Evolutionary conservation across 1,140 invertebrate genomes (phyloP).

Genomic region (Tetragonula clypearis): DNA sequence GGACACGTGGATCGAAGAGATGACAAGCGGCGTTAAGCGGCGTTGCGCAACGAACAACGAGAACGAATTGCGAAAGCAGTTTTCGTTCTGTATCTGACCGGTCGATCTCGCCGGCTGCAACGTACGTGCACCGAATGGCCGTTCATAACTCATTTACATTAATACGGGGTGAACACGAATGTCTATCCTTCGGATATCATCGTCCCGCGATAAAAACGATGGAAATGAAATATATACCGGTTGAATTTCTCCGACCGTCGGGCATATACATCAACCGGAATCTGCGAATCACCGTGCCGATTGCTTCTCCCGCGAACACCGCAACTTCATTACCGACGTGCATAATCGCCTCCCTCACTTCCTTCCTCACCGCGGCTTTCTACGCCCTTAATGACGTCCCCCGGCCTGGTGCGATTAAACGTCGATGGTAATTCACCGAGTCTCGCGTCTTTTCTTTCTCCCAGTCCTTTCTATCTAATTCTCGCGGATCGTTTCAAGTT

Average conservation of each 20-base stretch:
- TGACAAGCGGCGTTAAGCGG: slow-evolving; percentile 27
- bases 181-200: slow-evolving; percentile 48
- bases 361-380: neutral
- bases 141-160: slow-evolving; percentile 65
- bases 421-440: slow-evolving; percentile 21
- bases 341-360: neutral
- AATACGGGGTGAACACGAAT: slow-evolving; percentile 61
- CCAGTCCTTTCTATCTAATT: neutral
- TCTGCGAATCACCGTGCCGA: neutral
- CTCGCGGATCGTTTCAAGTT: neutral
- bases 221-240: slow-evolving; percentile 38
- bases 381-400: slow-evolving; percentile 4
- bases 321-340: slow-evolving; percentile 15
- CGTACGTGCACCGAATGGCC: slow-evolving; percentile 61
- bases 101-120: slow-evolving; percentile 58
- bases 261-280: slow-evolving; percentile 8
- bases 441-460: neutral
- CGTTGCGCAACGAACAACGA: slow-evolving; percentile 7
- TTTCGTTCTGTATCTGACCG: slow-evolving; percentile 58
- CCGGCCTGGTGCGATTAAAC: neutral
- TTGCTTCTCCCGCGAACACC: neutral
- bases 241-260: neutral
- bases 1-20: slow-evolving; percentile 5
- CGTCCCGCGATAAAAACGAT: slow-evolving; percentile 39
- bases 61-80: slow-evolving; percentile 29